A percentile compares a stretch with the other conserved stretches of the same genome.
Conservation (phyloP, 92 coral and sea anemone species). For the Zoanthus gigantus region DNA sequence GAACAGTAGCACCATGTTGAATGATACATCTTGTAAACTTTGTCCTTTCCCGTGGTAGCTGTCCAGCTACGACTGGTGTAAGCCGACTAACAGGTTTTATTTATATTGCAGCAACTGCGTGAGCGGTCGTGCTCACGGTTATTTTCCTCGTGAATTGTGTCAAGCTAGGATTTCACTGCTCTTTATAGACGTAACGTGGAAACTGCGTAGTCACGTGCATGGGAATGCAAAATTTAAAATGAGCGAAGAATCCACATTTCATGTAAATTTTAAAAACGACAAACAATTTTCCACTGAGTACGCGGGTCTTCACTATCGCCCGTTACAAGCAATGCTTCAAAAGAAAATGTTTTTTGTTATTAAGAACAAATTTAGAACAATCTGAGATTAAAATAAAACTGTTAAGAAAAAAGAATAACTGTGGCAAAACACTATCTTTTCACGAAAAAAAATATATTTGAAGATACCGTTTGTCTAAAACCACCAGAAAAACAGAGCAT, state of each 20-base stretch:
- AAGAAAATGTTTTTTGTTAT: no score
- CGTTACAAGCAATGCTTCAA: no score
- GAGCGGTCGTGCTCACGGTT: conserved; percentile 60
- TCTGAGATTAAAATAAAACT: no score
- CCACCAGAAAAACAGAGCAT: no score
- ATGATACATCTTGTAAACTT: conserved; percentile 60
- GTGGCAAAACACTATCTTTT: no score
- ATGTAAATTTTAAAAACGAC: no score
- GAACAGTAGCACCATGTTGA: conserved; percentile 66
- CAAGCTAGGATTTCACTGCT: conserved; percentile 63
- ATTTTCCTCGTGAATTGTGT: conserved; percentile 65
- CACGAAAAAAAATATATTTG: no score
- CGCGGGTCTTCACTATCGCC: no score
- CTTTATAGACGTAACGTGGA: conserved; percentile 52
- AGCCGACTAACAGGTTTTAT: conserved; percentile 53
- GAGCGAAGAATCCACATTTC: conserved; percentile 6
- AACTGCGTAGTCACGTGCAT: conserved; percentile 61
- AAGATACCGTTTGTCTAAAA: no score
- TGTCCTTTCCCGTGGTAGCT: conserved; percentile 62
- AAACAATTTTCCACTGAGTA: no score
- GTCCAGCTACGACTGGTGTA: conserved; percentile 52
- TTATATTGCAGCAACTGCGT: conserved; percentile 47
- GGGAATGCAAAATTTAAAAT: conserved; percentile 67
- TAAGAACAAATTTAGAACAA: no score
- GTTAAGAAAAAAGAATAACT: no score